Evolutionary conservation across 1,140 invertebrate species (phyloP).

Genomic region (Oedothorax gibbosus): DNA sequence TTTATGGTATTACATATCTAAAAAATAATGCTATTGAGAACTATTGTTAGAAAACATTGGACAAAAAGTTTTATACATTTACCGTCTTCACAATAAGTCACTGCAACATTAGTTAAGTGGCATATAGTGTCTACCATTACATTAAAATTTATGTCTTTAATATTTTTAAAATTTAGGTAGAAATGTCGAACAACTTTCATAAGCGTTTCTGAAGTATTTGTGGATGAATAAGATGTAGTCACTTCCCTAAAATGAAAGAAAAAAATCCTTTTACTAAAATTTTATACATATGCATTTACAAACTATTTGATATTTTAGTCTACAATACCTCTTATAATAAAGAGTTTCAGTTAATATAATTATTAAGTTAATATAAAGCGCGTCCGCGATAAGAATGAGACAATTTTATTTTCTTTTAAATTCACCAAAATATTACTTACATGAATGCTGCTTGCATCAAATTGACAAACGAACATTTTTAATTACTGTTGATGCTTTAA

Average conservation of each 20-base stretch:
- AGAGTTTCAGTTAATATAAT: too few relatives aligned
- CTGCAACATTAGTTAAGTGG: constrained; percentile 14
- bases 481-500: too few relatives aligned
- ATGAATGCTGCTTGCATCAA: too few relatives aligned
- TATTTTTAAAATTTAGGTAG: constrained; percentile 1
- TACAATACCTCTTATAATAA: too few relatives aligned
- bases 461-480: too few relatives aligned
- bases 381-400: too few relatives aligned
- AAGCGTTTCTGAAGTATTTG: background rate
- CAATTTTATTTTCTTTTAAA: too few relatives aligned
- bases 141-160: constrained; percentile 12
- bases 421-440: too few relatives aligned
- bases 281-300: too few relatives aligned
- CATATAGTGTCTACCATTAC: constrained; percentile 20
- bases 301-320: too few relatives aligned
- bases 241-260: constrained; percentile 18
- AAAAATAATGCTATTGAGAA: background rate
- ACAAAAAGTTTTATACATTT: background rate
- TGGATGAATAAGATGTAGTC: background rate
- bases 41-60: background rate
- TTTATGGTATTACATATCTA: background rate
- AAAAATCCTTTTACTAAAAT: too few relatives aligned
- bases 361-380: too few relatives aligned
- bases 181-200: constrained; percentile 38
- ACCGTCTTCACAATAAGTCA: constrained; percentile 33